Conservation (phyloP, 1,140 invertebrate species). For the Temnothorax curvispinosus region DNA sequence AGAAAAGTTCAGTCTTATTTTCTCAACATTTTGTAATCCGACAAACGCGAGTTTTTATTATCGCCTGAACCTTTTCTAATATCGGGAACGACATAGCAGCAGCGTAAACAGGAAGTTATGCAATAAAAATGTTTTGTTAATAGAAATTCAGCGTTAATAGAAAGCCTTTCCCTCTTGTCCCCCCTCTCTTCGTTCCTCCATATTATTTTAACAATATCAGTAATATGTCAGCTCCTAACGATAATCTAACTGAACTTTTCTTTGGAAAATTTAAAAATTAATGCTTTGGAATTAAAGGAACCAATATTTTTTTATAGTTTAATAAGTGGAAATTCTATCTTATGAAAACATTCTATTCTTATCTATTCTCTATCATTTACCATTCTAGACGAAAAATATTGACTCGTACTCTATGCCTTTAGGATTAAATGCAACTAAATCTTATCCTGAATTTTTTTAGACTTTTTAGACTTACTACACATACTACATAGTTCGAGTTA, state of each 20-base stretch:
- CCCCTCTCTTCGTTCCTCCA: not conserved
- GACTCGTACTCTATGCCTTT: not conserved
- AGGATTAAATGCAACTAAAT: not conserved
- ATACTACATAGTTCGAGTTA: not conserved
- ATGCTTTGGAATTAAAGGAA: constrained; percentile 37
- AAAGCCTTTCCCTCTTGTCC: not conserved
- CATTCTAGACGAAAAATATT: not conserved
- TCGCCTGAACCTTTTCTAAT: constrained; percentile 12
- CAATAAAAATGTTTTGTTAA: constrained; percentile 70
- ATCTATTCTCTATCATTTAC: not conserved
- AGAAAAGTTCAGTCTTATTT: constrained; percentile 65
- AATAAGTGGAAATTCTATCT: not conserved
- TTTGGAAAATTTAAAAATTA: not conserved
- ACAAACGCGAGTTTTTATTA: constrained; percentile 51
- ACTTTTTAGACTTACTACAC: not conserved
- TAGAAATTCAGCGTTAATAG: constrained; percentile 8
- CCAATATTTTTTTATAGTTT: not conserved
- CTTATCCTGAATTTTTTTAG: not conserved
- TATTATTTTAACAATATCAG: not conserved
- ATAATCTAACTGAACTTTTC: constrained; percentile 30
- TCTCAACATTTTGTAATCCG: constrained; percentile 54
- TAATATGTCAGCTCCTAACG: not conserved
- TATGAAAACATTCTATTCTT: too few species aligned
- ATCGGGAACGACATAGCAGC: constrained; percentile 17
- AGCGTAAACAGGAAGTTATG: constrained; percentile 33